A percentile compares a stretch with the other conserved stretches of the same genome.
Conservation (phyloP, 2,797 vertebrate species). For the Botia almorhae region DNA sequence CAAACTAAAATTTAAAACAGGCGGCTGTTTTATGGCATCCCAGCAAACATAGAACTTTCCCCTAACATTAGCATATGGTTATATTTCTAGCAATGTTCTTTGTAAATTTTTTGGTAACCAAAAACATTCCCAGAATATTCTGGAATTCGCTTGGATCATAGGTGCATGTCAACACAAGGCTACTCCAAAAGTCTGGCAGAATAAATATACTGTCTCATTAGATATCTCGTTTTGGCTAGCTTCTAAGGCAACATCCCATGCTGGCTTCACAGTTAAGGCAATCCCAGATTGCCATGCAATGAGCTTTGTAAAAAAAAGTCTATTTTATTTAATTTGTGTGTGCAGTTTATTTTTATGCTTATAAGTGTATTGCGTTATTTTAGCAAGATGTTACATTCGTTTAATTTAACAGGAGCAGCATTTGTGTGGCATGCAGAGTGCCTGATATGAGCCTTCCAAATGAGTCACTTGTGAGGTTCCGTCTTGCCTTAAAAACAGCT, state of each 20-base stretch:
- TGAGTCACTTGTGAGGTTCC: neutral
- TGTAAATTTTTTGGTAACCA: too few species aligned
- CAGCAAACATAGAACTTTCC: too few species aligned
- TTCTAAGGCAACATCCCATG: neutral
- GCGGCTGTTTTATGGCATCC: neutral
- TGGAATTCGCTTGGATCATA: neutral
- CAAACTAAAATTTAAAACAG: neutral
- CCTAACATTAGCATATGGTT: too few species aligned
- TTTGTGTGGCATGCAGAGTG: neutral
- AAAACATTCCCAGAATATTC: too few species aligned
- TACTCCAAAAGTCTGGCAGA: neutral
- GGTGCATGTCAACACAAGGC: neutral
- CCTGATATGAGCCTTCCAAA: neutral
- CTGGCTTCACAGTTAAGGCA: neutral
- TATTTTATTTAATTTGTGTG: neutral
- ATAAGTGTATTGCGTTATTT: neutral
- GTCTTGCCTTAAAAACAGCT: slow-evolving; percentile 1
- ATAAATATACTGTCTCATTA: neutral
- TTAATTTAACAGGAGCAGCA: neutral
- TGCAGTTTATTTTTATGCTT: neutral
- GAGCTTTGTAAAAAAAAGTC: neutral
- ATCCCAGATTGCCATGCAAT: neutral
- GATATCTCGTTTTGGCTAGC: neutral
- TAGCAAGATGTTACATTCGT: neutral
- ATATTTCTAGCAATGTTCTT: too few species aligned